These are phyloP conservation scores for Erinaceus europaeus DNA, from an alignment of 2,113 vertebrate species.

Conservation along the genomic window DNA sequence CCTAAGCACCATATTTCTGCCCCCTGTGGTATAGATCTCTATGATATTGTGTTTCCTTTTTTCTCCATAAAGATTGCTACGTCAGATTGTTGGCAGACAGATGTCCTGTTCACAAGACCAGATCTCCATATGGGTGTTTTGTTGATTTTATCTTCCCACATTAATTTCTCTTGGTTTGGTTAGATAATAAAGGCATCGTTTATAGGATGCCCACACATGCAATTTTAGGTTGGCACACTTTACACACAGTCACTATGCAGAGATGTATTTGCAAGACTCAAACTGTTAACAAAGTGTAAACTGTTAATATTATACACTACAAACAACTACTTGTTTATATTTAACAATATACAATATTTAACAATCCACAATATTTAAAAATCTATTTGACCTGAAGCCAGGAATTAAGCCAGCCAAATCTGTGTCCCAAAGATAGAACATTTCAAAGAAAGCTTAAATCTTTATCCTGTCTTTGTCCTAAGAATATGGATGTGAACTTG, in stretches of 20 bases:
- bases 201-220: rapidly evolving
- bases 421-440: background rate
- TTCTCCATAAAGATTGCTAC: background rate
- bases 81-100: too few relatives aligned
- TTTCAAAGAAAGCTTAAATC: background rate
- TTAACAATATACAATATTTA: background rate
- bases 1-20: too few relatives aligned
- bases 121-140: background rate
- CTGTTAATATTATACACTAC: background rate
- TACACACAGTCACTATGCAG: too few relatives aligned
- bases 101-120: background rate
- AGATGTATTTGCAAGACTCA: background rate
- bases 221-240: background rate
- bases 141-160: background rate
- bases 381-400: background rate
- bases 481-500: background rate
- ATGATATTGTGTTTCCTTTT: background rate
- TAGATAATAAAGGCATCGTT: background rate
- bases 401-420: background rate
- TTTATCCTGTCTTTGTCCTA: background rate
- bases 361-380: too few relatives aligned
- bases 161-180: background rate
- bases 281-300: too few relatives aligned
- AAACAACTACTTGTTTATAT: background rate
- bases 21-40: too few relatives aligned